Conservation (phyloP, 2,113 vertebrate species). For the Phaethon lepturus region DNA sequence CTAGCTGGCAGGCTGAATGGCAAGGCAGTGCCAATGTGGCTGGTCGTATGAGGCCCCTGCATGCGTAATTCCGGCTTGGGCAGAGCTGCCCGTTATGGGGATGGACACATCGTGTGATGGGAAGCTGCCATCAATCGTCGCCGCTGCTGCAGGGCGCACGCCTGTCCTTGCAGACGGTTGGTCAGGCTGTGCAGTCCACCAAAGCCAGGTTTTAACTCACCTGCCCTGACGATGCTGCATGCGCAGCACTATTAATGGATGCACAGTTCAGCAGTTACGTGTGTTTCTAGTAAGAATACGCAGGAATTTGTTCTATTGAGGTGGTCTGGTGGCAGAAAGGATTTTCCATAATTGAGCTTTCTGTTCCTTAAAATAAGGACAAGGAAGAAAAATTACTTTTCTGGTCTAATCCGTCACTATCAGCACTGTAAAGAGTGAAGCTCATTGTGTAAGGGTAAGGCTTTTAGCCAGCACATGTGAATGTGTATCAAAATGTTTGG, state of each 20-base stretch:
- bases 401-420: background rate
- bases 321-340: background rate
- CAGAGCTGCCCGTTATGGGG: background rate
- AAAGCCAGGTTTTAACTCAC: background rate
- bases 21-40: background rate
- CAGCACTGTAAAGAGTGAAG: background rate
- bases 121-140: background rate
- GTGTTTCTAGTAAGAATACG: background rate
- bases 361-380: background rate
- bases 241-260: background rate
- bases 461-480: background rate
- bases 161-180: accelerated
- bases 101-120: background rate
- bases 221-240: background rate
- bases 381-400: background rate
- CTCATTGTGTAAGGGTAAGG: background rate
- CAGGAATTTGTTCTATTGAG: background rate
- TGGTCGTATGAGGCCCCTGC: background rate
- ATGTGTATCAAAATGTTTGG: background rate
- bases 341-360: background rate
- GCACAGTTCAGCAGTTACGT: background rate
- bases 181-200: background rate
- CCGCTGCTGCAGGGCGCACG: background rate
- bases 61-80: background rate
- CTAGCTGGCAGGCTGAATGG: background rate